Evolutionary conservation across 2,888 invertebrate species (phyloP), one percentile per base, ranked within the genome.

Genomic region (Esperia sulphurella): DNA sequence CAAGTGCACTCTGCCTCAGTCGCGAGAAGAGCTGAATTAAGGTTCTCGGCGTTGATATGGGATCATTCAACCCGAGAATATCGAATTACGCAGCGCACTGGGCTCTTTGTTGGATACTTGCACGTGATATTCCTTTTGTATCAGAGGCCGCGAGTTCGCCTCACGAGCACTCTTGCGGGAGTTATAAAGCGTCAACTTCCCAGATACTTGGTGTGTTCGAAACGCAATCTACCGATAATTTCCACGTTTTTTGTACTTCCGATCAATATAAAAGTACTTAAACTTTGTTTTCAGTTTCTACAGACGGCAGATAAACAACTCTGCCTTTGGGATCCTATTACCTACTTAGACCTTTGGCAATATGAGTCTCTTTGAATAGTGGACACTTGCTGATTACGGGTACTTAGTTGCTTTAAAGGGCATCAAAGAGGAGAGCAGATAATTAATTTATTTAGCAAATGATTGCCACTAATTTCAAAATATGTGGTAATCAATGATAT

Each of bases 11-110:
- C 79, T 67, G 79, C 74, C 75, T 79, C 78, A 76, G 81, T 83
- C 77, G 70, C 74, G 78, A 78, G 71, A 77, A 84, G 86, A 79
- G 83, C 80, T 77, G 86, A 86, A 88, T 87, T 86, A 88, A 85
- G 84, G 84, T 78, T 79, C 86, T 86, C 79, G 61, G 70, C 74
- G 78, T 76, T 83, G 86, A 87, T 88, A 88, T 88, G 88, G 88
- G 88, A 86, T 83, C 85, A 89, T 89, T 89, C 88, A 89, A 85
- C 88, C 79, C 77, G 70, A 73, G 78, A 74, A 83, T 86, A 88
- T 89, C 83, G 79, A 79, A 86, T 89, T 88, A 86, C 88, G 74
- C 79, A 79, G 82, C 70, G 79, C 75, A 73, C 76, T 82, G 82
- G 78, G 81, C 79, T 81, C 87, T 81, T 87, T 87, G 86, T 87